Percentiles rank a stretch among this genome's conserved stretches.
Evolutionary conservation across 2,113 vertebrate species (phyloP).

Genomic region (Columba livia): DNA sequence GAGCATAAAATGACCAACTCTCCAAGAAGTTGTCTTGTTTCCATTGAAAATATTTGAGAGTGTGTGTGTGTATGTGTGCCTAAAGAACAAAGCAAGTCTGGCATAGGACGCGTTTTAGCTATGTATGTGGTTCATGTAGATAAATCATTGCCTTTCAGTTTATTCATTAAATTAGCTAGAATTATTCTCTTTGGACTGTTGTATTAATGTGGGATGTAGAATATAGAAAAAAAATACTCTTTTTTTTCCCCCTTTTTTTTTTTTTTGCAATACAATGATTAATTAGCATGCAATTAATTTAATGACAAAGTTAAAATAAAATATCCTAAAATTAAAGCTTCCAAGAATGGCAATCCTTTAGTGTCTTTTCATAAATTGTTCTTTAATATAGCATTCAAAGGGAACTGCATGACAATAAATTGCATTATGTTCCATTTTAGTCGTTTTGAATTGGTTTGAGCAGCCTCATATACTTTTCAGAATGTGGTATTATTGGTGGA

Average conservation of each 20-base stretch:
- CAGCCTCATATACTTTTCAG: background rate
- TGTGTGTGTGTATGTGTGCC: background rate
- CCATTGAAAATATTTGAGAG: slow-evolving; percentile 23
- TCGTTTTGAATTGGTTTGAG: background rate
- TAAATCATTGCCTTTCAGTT: slow-evolving; percentile 57
- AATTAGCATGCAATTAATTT: slow-evolving; percentile 34
- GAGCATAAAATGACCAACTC: background rate
- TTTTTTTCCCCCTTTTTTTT: too few relatives aligned
- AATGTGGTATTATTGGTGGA: background rate
- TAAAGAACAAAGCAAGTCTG: slow-evolving; percentile 13
- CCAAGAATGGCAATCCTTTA: background rate
- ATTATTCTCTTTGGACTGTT: slow-evolving; percentile 30
- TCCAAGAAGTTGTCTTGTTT: slow-evolving; percentile 27
- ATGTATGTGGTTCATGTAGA: slow-evolving; percentile 51
- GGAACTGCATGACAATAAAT: background rate
- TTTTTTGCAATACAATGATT: background rate
- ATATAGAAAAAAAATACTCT: background rate
- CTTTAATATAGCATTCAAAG: background rate
- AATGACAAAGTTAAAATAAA: background rate
- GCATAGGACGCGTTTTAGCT: slow-evolving; percentile 39
- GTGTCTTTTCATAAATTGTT: background rate
- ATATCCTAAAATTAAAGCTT: slow-evolving; percentile 31
- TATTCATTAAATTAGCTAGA: slow-evolving; percentile 58
- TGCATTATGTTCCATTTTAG: background rate
- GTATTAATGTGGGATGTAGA: slow-evolving; percentile 5